phyloP scores from a whole-genome alignment of 1,140 invertebrate species.

The Pararge aegeria region DNA sequence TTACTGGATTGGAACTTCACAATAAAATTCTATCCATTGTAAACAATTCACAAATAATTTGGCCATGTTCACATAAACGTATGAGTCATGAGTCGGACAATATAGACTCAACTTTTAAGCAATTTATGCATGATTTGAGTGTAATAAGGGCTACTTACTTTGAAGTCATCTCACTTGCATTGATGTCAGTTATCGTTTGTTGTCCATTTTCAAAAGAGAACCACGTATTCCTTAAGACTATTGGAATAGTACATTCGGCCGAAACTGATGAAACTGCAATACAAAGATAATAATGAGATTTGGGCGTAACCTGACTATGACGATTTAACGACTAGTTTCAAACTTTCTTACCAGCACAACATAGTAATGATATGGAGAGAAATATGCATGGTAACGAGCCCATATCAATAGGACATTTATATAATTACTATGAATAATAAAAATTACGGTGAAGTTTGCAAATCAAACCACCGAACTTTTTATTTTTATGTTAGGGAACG shows the following conservation, averaged over 20 bases:
- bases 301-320: slow-evolving; percentile 38
- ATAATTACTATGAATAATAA: neutral
- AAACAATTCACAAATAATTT: too few species aligned
- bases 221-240: slow-evolving; percentile 91
- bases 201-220: slow-evolving; percentile 94
- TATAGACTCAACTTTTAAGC: too few species aligned
- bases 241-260: slow-evolving; percentile 84
- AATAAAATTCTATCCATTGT: too few species aligned
- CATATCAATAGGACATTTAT: neutral
- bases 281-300: slow-evolving; percentile 37
- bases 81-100: too few species aligned
- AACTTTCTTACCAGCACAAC: slow-evolving; percentile 18
- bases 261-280: slow-evolving; percentile 54
- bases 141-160: slow-evolving; percentile 42
- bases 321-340: slow-evolving; percentile 1
- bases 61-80: too few species aligned
- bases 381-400: neutral
- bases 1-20: too few species aligned
- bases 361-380: slow-evolving; percentile 17
- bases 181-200: slow-evolving; percentile 91
- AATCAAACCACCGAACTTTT: too few species aligned
- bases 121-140: neutral
- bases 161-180: slow-evolving; percentile 87
- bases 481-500: too few species aligned
- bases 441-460: too few species aligned